Evolutionary conservation across 1,140 invertebrate genomes (phyloP), one percentile per base, ranked within the genome.

Genomic region (Ceratoteleas bidentatus): DNA sequence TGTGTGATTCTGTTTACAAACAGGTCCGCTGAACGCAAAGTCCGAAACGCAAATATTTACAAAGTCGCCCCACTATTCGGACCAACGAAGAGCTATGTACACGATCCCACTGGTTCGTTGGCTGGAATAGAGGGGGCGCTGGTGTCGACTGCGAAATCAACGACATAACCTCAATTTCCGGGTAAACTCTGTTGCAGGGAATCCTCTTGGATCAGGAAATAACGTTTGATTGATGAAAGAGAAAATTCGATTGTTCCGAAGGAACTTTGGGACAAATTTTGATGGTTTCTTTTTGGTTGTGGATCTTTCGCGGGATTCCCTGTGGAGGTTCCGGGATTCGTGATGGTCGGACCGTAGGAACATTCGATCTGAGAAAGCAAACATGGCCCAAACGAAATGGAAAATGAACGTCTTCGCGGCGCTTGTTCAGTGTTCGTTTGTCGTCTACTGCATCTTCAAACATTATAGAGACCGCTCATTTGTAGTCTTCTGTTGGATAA

Each of bases 401-500:
- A 47, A 60, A 73, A 54, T 38, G 33, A 74, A 57, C 7, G 13
- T 49, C 15, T 53, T 47, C 56, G 45, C 52, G 10, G 38, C 13
- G 11, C 45, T 52, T 34, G 7, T 14, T 33, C 8, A 47, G 49
- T 56, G 40, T 70, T 62, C 9, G 24, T 62, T 49, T 34, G 33
- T 47, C n/a, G 15, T 60, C 50, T 78, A 70, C 34, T 61, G 65
- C 58, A 70, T 74, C 70, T 79, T 76, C 72, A 13, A 80, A 83
- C 81, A 80, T 75, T 74, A 70, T 76, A 73, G 53, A 79, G 70
- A 76, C 57, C 76, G 65, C 68, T 73, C 62, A 56, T n/a, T 80
- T 77, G 61, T 76, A 74, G 73, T 81, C 74, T 81, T 84, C 73
- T 81, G 54, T 57, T 75, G 58, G 50, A 65, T 84, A 76, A 58